Percentiles rank a stretch among this genome's conserved stretches.
Conservation (phyloP, 2,797 vertebrate species). For the Sphenodon punctatus region DNA sequence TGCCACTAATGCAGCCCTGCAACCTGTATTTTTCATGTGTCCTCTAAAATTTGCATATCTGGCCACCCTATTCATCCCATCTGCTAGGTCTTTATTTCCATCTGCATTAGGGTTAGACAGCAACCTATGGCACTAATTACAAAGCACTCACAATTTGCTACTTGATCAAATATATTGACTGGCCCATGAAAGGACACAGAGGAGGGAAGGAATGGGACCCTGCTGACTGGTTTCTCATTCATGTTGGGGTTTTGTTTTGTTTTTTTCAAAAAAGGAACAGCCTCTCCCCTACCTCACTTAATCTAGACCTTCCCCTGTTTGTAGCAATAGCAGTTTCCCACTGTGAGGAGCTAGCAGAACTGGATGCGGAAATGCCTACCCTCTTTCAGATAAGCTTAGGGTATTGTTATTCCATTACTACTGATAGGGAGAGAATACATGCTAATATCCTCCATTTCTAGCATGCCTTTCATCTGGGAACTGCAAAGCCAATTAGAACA, state of each 20-base stretch:
- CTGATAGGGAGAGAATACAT: constrained; percentile 61
- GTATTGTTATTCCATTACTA: too few species aligned
- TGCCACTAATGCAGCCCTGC: too few species aligned
- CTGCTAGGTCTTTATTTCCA: too few species aligned
- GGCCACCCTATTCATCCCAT: too few species aligned
- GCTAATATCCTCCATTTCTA: constrained; percentile 57
- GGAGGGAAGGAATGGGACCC: constrained; percentile 34
- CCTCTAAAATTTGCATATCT: too few species aligned
- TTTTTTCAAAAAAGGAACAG: constrained; percentile 48
- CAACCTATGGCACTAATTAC: too few species aligned
- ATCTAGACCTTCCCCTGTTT: background rate
- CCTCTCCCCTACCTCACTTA: constrained; percentile 20
- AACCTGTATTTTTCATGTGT: too few species aligned
- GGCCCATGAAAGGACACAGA: constrained; percentile 1
- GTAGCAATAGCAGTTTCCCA: background rate
- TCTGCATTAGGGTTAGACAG: too few species aligned
- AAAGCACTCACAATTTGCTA: too few species aligned
- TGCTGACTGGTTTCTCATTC: constrained; percentile 54
- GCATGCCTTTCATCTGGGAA: constrained; percentile 52
- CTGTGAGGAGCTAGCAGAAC: constrained; percentile 48
- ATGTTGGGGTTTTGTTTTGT: too few species aligned
- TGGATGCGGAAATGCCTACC: constrained; percentile 5
- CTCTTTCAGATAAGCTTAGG: constrained; percentile 54
- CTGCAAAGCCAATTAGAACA: constrained; percentile 14
- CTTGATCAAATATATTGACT: too few species aligned